These are phyloP conservation scores for Thryonomys swinderianus DNA, from an alignment of 2,113 vertebrate genomes.

Conservation along the genomic window DNA sequence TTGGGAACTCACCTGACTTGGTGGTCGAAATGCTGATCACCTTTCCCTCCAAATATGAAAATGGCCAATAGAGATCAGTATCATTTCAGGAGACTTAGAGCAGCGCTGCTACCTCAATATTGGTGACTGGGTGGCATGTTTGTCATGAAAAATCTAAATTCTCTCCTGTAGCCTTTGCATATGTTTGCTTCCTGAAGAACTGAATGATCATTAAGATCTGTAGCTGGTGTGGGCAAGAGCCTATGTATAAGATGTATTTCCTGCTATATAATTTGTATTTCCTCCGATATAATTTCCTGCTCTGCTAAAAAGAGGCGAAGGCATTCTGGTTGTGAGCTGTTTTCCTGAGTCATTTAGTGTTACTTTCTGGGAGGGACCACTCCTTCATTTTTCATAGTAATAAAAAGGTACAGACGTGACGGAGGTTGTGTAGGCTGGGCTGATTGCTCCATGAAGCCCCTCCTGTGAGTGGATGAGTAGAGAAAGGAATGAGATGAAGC, in stretches of 20 bases:
- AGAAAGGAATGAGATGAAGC: background rate
- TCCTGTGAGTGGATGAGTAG: background rate
- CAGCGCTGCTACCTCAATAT: background rate
- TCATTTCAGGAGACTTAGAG: background rate
- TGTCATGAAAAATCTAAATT: background rate
- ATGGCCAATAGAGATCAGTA: background rate
- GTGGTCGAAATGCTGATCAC: background rate
- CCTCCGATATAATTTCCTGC: background rate
- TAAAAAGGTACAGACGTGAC: background rate
- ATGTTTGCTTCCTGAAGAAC: background rate
- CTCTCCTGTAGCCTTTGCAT: background rate
- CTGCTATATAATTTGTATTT: too few species aligned
- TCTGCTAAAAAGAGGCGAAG: background rate
- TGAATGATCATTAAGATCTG: background rate
- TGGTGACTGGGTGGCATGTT: background rate
- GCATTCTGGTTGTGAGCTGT: background rate
- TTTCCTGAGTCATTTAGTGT: slow-evolving; percentile 18
- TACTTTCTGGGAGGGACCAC: slow-evolving; percentile 22
- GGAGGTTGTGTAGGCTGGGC: background rate
- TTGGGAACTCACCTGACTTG: background rate
- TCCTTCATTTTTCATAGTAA: background rate
- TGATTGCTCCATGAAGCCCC: accelerated
- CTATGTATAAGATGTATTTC: slow-evolving; percentile 27
- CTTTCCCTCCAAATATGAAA: background rate
- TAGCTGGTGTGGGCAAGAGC: background rate